These are phyloP conservation scores for Scaptomyza cyrtandrae DNA, from an alignment of 2,888 invertebrate species.

Conservation along the genomic window DNA sequence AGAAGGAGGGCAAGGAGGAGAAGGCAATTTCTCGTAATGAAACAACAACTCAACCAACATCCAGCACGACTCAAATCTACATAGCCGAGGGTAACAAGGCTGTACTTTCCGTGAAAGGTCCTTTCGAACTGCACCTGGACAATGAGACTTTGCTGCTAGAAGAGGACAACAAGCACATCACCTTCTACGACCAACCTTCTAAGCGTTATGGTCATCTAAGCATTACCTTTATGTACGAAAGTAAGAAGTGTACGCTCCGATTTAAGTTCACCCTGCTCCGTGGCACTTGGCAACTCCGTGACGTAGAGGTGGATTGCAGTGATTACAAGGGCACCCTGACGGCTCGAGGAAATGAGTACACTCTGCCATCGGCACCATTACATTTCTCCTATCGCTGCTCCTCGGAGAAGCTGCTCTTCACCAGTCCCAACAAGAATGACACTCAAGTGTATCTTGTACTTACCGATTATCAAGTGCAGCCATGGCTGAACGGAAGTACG, in stretches of 20 bases:
- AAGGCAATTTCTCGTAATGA: slow-evolving; percentile 55
- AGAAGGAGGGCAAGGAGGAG: slow-evolving; percentile 63
- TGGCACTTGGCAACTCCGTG: slow-evolving; percentile 86
- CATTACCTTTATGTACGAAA: slow-evolving; percentile 77
- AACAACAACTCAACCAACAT: slow-evolving; percentile 78
- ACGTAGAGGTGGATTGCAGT: slow-evolving; percentile 86
- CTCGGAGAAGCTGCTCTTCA: slow-evolving; percentile 85
- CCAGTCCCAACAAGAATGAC: slow-evolving; percentile 85
- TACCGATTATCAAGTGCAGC: slow-evolving; percentile 86
- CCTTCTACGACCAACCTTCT: slow-evolving; percentile 78
- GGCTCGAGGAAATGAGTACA: slow-evolving; percentile 74
- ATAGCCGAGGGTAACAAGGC: slow-evolving; percentile 86
- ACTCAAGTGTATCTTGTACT: slow-evolving; percentile 83
- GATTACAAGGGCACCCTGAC: slow-evolving; percentile 67
- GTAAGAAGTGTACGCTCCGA: slow-evolving; percentile 85
- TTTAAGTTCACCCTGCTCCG: slow-evolving; percentile 86
- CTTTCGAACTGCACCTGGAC: slow-evolving; percentile 85
- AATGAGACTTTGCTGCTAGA: slow-evolving; percentile 65
- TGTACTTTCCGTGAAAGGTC: slow-evolving; percentile 86
- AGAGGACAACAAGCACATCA: slow-evolving; percentile 78
- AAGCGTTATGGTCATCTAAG: slow-evolving; percentile 79
- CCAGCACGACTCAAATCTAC: slow-evolving; percentile 85
- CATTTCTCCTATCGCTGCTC: slow-evolving; percentile 87
- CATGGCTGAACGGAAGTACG: slow-evolving; percentile 85
- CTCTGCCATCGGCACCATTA: slow-evolving; percentile 85